These are phyloP conservation scores for Lochmaea capreae DNA, from an alignment of 2,888 invertebrate genomes.

Conservation along the genomic window DNA sequence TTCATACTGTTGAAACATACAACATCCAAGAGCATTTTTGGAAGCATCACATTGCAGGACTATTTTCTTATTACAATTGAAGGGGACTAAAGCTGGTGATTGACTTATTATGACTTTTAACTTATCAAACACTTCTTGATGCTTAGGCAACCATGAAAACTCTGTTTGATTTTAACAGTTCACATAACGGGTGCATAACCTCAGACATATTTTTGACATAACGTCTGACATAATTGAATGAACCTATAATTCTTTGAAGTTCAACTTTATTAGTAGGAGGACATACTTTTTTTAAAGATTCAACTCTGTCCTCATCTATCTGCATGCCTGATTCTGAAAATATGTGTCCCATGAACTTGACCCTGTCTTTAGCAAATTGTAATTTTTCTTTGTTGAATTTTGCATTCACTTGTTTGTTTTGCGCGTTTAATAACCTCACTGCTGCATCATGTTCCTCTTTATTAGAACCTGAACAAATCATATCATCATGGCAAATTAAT, in stretches of 20 bases:
- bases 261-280: not conserved
- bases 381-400: no score
- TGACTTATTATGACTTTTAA: constrained; percentile 11
- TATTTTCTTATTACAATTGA: no score
- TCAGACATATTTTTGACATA: constrained; percentile 12
- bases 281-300: not conserved
- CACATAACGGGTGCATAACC: not conserved
- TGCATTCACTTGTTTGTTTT: no score
- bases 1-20: no score
- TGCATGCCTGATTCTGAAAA: not conserved
- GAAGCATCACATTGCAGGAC: no score
- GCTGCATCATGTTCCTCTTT: no score
- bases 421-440: no score
- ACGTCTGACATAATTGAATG: constrained; percentile 26
- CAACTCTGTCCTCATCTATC: not conserved
- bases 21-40: no score
- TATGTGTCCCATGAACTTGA: constrained; percentile 16
- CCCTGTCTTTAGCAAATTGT: not conserved
- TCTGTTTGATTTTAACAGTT: constrained; percentile 11
- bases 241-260: constrained; percentile 16
- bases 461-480: no score
- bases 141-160: constrained; percentile 9
- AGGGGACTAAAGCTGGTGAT: no score
- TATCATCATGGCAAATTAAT: no score
- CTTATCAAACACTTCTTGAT: constrained; percentile 17